phyloP scores from a whole-genome alignment of 2,888 invertebrate species.

The Cactoblastis cactorum region DNA sequence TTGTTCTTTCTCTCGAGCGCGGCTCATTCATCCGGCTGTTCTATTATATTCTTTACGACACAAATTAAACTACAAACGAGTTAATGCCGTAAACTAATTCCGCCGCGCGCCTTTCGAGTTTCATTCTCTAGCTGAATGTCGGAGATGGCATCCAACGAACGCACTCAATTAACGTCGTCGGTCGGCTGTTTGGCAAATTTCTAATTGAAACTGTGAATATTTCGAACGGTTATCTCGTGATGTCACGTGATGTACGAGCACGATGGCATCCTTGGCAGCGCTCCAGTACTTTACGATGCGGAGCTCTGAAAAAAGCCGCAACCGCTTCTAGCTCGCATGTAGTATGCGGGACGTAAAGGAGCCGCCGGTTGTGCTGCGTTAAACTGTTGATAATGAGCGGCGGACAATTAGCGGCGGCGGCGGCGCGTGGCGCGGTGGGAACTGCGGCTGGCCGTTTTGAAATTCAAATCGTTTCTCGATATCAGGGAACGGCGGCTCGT shows the following conservation, averaged over 20 bases:
- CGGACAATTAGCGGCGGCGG: slow-evolving; percentile 22
- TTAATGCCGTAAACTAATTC: slow-evolving; percentile 31
- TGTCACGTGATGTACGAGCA: slow-evolving; percentile 25
- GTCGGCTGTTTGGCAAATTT: slow-evolving; percentile 50
- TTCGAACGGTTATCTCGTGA: slow-evolving; percentile 37
- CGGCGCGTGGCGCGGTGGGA: slow-evolving; percentile 30
- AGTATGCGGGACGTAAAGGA: slow-evolving; percentile 20
- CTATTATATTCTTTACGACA: slow-evolving; percentile 38
- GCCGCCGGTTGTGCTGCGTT: slow-evolving; percentile 19
- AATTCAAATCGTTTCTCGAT: slow-evolving; percentile 25
- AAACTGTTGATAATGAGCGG: slow-evolving; percentile 19
- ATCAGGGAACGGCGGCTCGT: slow-evolving; percentile 21
- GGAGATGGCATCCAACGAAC: slow-evolving; percentile 39
- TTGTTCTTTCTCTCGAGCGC: slow-evolving; percentile 19
- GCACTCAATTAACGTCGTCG: slow-evolving; percentile 54
- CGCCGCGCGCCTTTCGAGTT: slow-evolving; percentile 27
- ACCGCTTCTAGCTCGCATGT: slow-evolving; percentile 19
- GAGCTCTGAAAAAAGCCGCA: slow-evolving; percentile 16
- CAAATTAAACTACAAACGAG: slow-evolving; percentile 43
- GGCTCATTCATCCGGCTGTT: slow-evolving; percentile 23
- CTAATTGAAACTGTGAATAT: slow-evolving; percentile 52
- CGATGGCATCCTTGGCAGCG: slow-evolving; percentile 40
- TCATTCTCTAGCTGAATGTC: slow-evolving; percentile 35
- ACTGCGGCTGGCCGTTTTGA: slow-evolving; percentile 24
- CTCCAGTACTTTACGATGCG: slow-evolving; percentile 28